A percentile compares a stretch with the other conserved stretches of the same genome.
phyloP scores from a whole-genome alignment of 2,888 invertebrate genomes.

The Dyspetes luteomarginatus region DNA sequence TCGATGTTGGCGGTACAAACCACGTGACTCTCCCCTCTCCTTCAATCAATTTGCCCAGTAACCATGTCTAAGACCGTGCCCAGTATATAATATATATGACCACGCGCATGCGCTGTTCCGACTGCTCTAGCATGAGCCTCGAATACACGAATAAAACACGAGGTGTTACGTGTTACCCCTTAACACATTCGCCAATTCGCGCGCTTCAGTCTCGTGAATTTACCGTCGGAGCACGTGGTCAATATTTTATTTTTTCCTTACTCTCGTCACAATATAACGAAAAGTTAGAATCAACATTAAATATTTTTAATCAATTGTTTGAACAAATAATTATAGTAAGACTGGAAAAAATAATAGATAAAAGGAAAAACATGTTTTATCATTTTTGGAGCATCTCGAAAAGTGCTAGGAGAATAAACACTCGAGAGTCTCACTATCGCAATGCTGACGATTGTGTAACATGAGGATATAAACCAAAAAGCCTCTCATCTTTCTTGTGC shows the following conservation, averaged over 20 bases:
- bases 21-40: background rate
- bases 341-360: background rate
- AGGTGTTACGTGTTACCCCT: slow-evolving; percentile 6
- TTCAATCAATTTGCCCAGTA: too few relatives aligned
- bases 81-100: too few relatives aligned
- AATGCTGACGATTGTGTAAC: slow-evolving; percentile 19
- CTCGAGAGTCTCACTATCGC: background rate
- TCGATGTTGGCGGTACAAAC: slow-evolving; percentile 8
- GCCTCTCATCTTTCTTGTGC: background rate
- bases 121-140: background rate
- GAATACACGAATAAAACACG: slow-evolving; percentile 5
- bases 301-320: background rate
- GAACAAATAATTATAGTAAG: background rate
- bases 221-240: slow-evolving; percentile 15
- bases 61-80: too few relatives aligned
- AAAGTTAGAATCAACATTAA: background rate
- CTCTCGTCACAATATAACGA: background rate
- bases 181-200: too few relatives aligned
- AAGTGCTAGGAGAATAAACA: background rate
- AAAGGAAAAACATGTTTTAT: slow-evolving; percentile 11
- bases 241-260: background rate
- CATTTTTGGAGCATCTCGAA: background rate
- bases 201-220: slow-evolving; percentile 33
- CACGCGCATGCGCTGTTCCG: background rate
- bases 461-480: slow-evolving; percentile 16